These are phyloP conservation scores for Drosophila anomalata DNA, from an alignment of 2,888 invertebrate genomes.

Conservation along the genomic window DNA sequence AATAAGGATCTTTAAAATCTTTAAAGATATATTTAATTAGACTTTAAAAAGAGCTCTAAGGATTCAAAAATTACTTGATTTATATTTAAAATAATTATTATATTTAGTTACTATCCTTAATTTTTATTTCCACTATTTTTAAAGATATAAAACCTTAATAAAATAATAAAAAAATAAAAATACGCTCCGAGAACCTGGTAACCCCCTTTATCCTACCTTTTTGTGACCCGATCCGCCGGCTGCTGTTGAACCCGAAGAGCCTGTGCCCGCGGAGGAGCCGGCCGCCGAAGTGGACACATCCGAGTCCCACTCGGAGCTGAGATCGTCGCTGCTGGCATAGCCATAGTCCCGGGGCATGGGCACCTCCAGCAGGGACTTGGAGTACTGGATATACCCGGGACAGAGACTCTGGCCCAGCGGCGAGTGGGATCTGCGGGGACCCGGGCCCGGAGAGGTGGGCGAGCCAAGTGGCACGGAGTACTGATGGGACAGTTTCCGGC, in stretches of 20 bases:
- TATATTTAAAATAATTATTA: too few relatives aligned
- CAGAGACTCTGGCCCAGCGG: slow-evolving; percentile 84
- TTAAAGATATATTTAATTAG: too few relatives aligned
- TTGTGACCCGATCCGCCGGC: slow-evolving; percentile 42
- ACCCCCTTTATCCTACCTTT: slow-evolving; percentile 50
- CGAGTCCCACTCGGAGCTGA: slow-evolving; percentile 96
- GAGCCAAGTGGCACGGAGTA: slow-evolving; percentile 45
- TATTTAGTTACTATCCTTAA: too few relatives aligned
- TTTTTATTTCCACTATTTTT: too few relatives aligned
- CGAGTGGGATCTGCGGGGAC: slow-evolving; percentile 78
- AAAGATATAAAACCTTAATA: too few relatives aligned
- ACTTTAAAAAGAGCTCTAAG: too few relatives aligned
- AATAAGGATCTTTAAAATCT: too few relatives aligned
- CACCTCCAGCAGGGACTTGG: slow-evolving; percentile 90
- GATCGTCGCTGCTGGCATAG: slow-evolving; percentile 95
- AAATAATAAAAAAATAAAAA: too few relatives aligned
- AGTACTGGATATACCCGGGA: slow-evolving; percentile 92
- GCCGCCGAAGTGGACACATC: slow-evolving; percentile 85
- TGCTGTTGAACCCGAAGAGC: slow-evolving; percentile 33
- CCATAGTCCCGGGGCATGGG: slow-evolving; percentile 92
- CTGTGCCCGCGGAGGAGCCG: slow-evolving; percentile 31
- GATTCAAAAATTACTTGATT: too few relatives aligned
- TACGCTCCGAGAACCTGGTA: too few relatives aligned
- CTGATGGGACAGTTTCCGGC: slow-evolving; percentile 62
- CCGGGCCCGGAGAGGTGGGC: slow-evolving; percentile 21